Conservation (phyloP, 2,797 vertebrate species). For the Cygnus olor region DNA sequence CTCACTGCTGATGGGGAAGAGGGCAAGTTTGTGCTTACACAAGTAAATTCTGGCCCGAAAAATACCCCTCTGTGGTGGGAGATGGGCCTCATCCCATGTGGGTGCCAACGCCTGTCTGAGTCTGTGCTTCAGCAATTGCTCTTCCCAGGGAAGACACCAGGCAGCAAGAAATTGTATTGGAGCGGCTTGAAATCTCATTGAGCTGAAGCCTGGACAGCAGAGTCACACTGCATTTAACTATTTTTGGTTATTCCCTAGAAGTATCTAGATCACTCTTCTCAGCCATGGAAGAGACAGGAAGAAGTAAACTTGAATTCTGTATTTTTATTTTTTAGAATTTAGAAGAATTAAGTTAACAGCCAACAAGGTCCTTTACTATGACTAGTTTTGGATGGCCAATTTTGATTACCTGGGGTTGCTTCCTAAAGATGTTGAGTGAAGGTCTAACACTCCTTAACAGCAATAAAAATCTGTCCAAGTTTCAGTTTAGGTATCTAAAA, state of each 20-base stretch:
- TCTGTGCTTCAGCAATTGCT: not conserved
- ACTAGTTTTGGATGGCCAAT: rapidly evolving
- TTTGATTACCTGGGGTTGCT: not conserved
- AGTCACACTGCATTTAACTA: not conserved
- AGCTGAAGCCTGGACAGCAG: not conserved
- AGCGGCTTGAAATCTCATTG: not conserved
- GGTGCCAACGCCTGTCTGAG: not conserved
- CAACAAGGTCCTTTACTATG: not conserved
- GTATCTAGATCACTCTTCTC: not conserved
- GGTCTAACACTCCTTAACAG: not conserved
- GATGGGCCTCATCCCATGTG: not conserved
- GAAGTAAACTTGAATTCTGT: not conserved
- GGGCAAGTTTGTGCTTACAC: not conserved
- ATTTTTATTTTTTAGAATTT: not conserved
- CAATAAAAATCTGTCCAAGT: not conserved
- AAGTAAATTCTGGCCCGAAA: not conserved
- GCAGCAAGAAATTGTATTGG: not conserved
- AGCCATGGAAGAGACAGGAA: not conserved
- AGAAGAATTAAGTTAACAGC: not conserved
- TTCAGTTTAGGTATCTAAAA: not conserved
- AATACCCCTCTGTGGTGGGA: not conserved
- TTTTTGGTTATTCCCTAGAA: not conserved
- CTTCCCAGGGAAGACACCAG: not conserved
- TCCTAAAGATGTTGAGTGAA: not conserved
- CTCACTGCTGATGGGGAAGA: not conserved